Base-by-base conservation (phyloP, 2,113 vertebrate genomes). In the Vombatus ursinus region DNA sequence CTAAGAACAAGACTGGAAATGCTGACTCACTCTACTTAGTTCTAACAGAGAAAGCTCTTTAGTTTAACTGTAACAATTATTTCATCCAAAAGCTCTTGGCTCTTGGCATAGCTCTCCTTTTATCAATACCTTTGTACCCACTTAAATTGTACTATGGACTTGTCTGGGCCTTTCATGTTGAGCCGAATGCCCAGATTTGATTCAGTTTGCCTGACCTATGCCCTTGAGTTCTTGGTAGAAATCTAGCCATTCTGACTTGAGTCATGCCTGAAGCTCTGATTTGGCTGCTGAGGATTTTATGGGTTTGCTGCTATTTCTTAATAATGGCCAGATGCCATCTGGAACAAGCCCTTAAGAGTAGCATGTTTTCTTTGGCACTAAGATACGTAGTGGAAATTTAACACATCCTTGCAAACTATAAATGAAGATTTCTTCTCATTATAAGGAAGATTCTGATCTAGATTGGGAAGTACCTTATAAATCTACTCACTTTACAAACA, bases 181-280 rank as follows among this genome's bases (percentile, higher is more conserved):
- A 93, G 84, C 77, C 50, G 23, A 7, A 8, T 50, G 61, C 26
- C 92, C 89, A 91, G 84, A 31, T 44, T 50, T 53, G 44, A 47
- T 61, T 91, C 48, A 92, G 44, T 90, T 61, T 95, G 47, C 84
- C 90, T 61, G 50, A 61, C 49, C 89, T 90, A 50, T 49, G n/a
- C 90, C 48, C 90, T 90, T 53, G 53, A 24, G 50, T 92, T 92
- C 93, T 57, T 51, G 94, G 91, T 94, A 92, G 91, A 44, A 25
- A 23, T 47, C 52, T 52, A 12, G 23, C 48, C 49, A 28, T 77
- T 44, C 54, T 90, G 77, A 57, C 31, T 84, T 51, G 16, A n/a
- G 49, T 19, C 24, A 53, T 51, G 51, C 12, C 50, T 0, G 25
- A 68, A n/a, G 37, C 50, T 89, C 19, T 47, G 12, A 91, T 48